Evolutionary conservation across 2,888 invertebrate genomes (phyloP).

Genomic region (Chalcosyrphus nemorum): DNA sequence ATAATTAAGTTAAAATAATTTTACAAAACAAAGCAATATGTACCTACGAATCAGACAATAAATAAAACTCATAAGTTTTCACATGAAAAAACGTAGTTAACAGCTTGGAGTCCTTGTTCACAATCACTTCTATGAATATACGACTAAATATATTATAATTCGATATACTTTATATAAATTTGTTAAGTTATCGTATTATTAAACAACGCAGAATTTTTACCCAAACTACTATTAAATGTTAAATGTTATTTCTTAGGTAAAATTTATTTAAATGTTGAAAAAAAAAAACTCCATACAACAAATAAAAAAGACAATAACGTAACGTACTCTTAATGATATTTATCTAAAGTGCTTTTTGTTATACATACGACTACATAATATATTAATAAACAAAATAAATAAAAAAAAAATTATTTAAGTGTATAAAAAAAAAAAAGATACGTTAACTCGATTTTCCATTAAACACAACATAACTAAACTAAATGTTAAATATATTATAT

Average conservation of each 20-base stretch:
- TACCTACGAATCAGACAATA: not conserved
- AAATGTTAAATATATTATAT: conserved; percentile 38
- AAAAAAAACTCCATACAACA: conserved; percentile 19
- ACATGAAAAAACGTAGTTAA: too few relatives aligned
- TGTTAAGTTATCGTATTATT: conserved; percentile 20
- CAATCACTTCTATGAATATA: not conserved
- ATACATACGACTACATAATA: not conserved
- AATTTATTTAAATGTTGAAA: conserved; percentile 25
- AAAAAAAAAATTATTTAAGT: not conserved
- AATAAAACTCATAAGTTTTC: not conserved
- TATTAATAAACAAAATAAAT: not conserved
- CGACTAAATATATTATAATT: not conserved
- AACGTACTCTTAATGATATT: conserved; percentile 25
- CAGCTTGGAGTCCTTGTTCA: not conserved
- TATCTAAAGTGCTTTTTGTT: conserved; percentile 30
- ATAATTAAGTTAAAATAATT: too few relatives aligned
- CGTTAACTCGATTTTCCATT: conserved; percentile 6
- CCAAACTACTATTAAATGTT: conserved; percentile 47
- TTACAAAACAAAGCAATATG: too few relatives aligned
- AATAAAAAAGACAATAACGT: conserved; percentile 38
- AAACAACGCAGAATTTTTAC: conserved; percentile 31
- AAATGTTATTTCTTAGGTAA: conserved; percentile 36
- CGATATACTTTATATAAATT: not conserved
- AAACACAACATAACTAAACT: conserved; percentile 11
- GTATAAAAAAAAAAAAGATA: not conserved